Evolutionary conservation across 2,113 vertebrate genomes (phyloP).

Genomic region (Tychaedon coryphoeus): DNA sequence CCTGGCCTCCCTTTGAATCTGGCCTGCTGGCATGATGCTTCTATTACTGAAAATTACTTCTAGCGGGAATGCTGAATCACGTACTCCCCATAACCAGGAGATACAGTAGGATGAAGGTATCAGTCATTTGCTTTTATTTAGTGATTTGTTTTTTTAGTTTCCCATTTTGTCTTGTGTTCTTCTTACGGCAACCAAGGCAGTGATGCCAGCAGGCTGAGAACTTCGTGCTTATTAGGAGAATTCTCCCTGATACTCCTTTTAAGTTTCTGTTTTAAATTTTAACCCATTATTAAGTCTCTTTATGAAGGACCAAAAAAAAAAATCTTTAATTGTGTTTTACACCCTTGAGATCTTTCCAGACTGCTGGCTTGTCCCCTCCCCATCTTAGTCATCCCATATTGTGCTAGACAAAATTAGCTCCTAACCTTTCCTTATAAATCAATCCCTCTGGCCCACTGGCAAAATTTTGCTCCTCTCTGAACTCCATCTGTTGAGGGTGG

Average conservation of each 20-base stretch:
- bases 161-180: neutral
- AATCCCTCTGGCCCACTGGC: conserved; percentile 22
- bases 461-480: neutral
- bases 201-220: neutral
- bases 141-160: neutral
- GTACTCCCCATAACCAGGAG: neutral
- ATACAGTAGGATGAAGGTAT: conserved; percentile 5
- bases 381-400: conserved; percentile 54
- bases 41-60: conserved; percentile 48
- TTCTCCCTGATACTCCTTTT: neutral
- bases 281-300: neutral
- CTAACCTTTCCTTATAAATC: conserved; percentile 50
- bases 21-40: conserved; percentile 13
- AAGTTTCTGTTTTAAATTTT: neutral
- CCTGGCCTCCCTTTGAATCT: conserved; percentile 11
- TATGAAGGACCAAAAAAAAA: neutral
- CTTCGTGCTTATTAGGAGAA: neutral
- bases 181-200: neutral
- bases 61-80: conserved; percentile 56
- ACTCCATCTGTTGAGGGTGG: neutral
- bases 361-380: conserved; percentile 40
- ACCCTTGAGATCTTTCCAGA: conserved; percentile 53
- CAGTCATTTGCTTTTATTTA: neutral
- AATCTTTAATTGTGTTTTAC: neutral
- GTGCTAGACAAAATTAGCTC: conserved; percentile 46